phyloP scores from a whole-genome alignment of 2,888 invertebrate species.

The Xestia c-nigrum region DNA sequence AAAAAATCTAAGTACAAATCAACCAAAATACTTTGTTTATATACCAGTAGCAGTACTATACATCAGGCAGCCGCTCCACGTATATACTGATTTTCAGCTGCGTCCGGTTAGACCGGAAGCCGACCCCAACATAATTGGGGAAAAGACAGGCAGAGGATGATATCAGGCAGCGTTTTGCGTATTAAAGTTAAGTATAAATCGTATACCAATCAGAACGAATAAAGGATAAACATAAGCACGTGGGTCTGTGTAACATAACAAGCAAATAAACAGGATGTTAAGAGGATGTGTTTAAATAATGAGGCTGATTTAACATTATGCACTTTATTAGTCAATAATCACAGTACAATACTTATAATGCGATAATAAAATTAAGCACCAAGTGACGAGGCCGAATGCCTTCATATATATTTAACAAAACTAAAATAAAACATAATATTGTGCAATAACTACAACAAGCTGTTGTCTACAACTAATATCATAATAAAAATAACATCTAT shows the following conservation, averaged over 20 bases:
- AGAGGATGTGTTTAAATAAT: constrained; percentile 69
- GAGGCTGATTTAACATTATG: constrained; percentile 63
- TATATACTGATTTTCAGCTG: neutral
- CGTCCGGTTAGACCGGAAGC: neutral
- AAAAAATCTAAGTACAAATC: neutral
- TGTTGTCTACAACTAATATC: constrained; percentile 41
- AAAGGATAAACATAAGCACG: constrained; percentile 63
- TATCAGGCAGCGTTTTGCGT: neutral
- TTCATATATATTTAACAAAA: constrained; percentile 29
- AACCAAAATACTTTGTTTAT: neutral
- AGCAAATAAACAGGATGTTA: constrained; percentile 53
- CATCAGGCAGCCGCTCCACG: neutral
- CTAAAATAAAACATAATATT: constrained; percentile 46
- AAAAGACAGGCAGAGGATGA: neutral
- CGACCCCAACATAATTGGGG: neutral
- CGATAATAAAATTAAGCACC: constrained; percentile 65
- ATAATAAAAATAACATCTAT: too few relatives aligned
- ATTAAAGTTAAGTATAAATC: constrained; percentile 3
- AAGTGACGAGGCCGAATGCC: constrained; percentile 43
- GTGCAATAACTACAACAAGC: constrained; percentile 56
- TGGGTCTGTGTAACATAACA: constrained; percentile 73
- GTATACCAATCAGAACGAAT: constrained; percentile 17
- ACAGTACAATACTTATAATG: constrained; percentile 57
- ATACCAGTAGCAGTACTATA: too few relatives aligned
- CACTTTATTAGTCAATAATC: constrained; percentile 71